Conservation (phyloP, 2,113 vertebrate genomes). For the Fulmarus glacialis region DNA sequence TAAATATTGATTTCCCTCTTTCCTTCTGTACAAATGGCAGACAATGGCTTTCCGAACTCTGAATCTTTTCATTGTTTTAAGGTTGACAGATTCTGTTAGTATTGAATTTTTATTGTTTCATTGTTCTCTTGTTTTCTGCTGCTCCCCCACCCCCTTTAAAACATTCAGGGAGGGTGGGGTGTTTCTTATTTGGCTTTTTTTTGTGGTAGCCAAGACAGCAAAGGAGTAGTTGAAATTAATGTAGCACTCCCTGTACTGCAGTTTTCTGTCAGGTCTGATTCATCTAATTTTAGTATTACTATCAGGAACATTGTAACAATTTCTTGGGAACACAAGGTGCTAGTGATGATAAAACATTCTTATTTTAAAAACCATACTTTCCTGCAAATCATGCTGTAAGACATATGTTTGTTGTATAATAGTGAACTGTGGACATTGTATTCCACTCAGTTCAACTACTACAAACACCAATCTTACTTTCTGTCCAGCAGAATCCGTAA, state of each 20-base stretch:
- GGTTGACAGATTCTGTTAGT: conserved; percentile 32
- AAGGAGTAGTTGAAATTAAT: conserved; percentile 28
- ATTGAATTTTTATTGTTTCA: conserved; percentile 51
- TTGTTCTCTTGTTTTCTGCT: not conserved
- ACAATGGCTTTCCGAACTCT: conserved; percentile 23
- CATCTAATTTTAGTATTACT: conserved; percentile 34
- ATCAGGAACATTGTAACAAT: not conserved
- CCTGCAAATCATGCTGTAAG: not conserved
- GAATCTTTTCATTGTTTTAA: conserved; percentile 60
- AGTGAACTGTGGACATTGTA: not conserved
- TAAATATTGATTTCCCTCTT: conserved; percentile 71
- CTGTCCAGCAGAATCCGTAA: not conserved
- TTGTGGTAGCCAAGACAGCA: not conserved
- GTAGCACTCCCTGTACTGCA: not conserved
- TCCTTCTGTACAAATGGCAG: conserved; percentile 9
- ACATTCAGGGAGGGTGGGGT: not conserved
- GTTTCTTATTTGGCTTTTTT: not conserved
- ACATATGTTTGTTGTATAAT: not conserved
- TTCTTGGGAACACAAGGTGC: not conserved
- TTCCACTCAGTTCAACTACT: not conserved
- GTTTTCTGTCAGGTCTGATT: not conserved
- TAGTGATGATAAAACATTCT: not conserved
- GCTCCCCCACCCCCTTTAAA: fast-evolving
- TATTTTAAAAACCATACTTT: not conserved
- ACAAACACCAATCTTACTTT: not conserved